A percentile compares a stretch with the other conserved stretches of the same genome.
Evolutionary conservation across 2,797 vertebrate genomes (phyloP).

Genomic region (Eutrigla gurnardus): DNA sequence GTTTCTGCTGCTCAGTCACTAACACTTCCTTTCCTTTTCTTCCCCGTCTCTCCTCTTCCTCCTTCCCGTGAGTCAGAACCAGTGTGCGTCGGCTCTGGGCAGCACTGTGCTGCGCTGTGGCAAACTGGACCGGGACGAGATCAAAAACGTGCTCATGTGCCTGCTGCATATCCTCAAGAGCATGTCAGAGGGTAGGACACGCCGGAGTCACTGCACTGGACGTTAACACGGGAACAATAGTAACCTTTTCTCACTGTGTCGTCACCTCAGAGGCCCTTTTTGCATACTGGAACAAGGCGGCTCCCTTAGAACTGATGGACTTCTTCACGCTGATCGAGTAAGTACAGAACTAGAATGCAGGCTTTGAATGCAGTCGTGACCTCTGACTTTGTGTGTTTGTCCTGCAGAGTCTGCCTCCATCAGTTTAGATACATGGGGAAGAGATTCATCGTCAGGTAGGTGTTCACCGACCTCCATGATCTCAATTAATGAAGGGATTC

Average conservation of each 20-base stretch:
- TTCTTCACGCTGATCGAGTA: constrained; percentile 97
- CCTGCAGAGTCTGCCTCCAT: constrained; percentile 93
- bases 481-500: neutral
- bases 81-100: constrained; percentile 86
- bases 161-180: constrained; percentile 96
- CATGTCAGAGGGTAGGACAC: constrained; percentile 95
- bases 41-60: neutral
- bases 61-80: constrained; percentile 80
- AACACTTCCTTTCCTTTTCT: neutral
- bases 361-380: neutral
- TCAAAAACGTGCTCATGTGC: constrained; percentile 96
- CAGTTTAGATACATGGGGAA: constrained; percentile 99
- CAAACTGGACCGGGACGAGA: constrained; percentile 96
- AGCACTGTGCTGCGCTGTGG: constrained; percentile 91
- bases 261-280: constrained; percentile 91
- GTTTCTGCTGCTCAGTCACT: neutral
- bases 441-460: constrained; percentile 96
- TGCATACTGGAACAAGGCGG: constrained; percentile 97
- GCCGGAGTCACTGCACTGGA: neutral
- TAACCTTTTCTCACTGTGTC: constrained; percentile 5
- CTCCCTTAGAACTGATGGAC: constrained; percentile 93
- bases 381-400: constrained; percentile 30
- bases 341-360: constrained; percentile 69
- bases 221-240: neutral
- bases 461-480: neutral